Evolutionary conservation across 2,113 vertebrate genomes (phyloP).

Genomic region (Corvus cornix): DNA sequence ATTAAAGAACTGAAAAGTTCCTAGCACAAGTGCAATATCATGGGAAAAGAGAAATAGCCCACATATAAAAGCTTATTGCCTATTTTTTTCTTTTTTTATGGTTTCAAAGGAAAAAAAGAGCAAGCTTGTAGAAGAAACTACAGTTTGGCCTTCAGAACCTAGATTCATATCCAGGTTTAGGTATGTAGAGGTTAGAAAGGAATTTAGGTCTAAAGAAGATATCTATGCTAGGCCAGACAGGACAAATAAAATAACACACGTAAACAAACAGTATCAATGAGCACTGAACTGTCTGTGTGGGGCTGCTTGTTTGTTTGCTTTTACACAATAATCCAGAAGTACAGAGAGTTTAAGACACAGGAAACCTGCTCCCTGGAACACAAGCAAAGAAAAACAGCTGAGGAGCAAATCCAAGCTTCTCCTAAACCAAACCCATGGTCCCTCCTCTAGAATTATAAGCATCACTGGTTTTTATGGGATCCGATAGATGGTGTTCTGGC

Average conservation of each 20-base stretch:
- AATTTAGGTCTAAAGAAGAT: neutral
- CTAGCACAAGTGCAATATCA: neutral
- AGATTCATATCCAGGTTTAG: neutral
- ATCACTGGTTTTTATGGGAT: neutral
- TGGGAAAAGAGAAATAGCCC: neutral
- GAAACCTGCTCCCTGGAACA: neutral
- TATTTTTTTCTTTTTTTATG: rapidly evolving
- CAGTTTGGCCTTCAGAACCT: neutral
- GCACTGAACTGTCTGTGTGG: neutral
- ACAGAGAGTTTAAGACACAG: neutral
- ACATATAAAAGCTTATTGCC: neutral
- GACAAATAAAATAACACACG: neutral
- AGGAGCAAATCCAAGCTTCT: neutral
- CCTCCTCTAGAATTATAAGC: neutral
- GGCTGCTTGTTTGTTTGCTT: neutral
- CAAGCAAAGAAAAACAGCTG: neutral
- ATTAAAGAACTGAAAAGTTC: neutral
- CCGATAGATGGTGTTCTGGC: neutral
- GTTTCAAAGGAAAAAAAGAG: neutral
- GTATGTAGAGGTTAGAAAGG: neutral
- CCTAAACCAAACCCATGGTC: neutral
- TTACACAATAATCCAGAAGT: neutral
- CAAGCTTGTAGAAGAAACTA: neutral
- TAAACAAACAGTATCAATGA: neutral
- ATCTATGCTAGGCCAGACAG: neutral